Evolutionary conservation across 2,888 invertebrate species (phyloP), one percentile per base, ranked within the genome.

Genomic region (Cinara cedri): DNA sequence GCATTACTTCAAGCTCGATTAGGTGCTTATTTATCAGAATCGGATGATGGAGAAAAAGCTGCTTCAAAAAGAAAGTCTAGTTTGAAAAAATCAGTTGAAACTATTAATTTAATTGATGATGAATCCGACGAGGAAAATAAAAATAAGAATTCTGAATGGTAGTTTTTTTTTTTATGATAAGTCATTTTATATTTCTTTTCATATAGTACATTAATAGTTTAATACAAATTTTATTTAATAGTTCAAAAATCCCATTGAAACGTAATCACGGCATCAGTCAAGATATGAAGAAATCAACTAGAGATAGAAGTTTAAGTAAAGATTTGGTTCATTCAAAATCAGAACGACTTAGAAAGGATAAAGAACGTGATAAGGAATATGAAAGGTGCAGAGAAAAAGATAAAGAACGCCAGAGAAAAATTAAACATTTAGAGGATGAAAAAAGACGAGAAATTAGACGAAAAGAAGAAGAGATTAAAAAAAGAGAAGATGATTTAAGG

Each of bases 1-100:
- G 88, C 87, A 82, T 85, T 87, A 62, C 87, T 95, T 63, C 94
- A 95, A 86, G 93, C 93, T 55, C 89, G 92, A 51, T 87, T 93
- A 66, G 91, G 91, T 65, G 93, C 93, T 81, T 93, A 92, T 85
- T 89, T 89, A 84, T 92, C 91, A 0, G 85, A 84, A 71, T 83
- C 82, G 21, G 83, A 83, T 55, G 75, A 66, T 63, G 81, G 66
- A 44, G 66, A 72, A 13, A 78, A 72, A 63, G 68, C 75, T 10
- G 13, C 65, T 60, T 21, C 21, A 49, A 78, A 68, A 34, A 81
- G 72, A 51, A 82, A 81, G 55, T 80, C 46, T n/a, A 82, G 82
- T 74, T 76, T 74, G 16, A 84, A 83, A 75, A 82, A 78, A 24
- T 70, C 78, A 16, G 60, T 82, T 62, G 84, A 84, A 81, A 83